Percentiles rank a stretch among this genome's conserved stretches.
Evolutionary conservation across 2,797 vertebrate species (phyloP).

Genomic region (Pangasius djambal): DNA sequence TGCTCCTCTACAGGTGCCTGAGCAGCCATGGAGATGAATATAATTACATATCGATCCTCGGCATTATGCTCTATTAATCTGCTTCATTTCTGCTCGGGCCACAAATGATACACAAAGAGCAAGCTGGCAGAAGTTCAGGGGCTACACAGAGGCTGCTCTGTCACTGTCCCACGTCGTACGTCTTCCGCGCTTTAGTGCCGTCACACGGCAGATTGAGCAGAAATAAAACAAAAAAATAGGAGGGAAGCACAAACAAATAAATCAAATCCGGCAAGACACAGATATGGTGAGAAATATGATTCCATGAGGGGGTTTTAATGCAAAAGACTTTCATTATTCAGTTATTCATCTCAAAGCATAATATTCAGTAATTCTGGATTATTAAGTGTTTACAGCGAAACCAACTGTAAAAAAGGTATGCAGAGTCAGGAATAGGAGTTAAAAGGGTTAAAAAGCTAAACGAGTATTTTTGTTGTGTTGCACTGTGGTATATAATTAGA

Average conservation of each 20-base stretch:
- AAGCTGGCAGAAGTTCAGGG: slow-evolving; percentile 42
- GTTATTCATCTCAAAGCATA: not conserved
- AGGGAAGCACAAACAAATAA: slow-evolving; percentile 26
- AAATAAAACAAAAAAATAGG: slow-evolving; percentile 34
- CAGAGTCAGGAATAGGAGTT: not conserved
- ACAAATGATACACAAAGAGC: slow-evolving; percentile 53
- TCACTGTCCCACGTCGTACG: slow-evolving; percentile 35
- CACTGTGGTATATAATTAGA: slow-evolving; percentile 27
- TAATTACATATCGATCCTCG: slow-evolving; percentile 64
- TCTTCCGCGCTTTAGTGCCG: slow-evolving; percentile 43
- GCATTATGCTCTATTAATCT: slow-evolving; percentile 63
- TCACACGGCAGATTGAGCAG: slow-evolving; percentile 51
- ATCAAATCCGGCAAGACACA: slow-evolving; percentile 32
- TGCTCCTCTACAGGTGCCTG: slow-evolving; percentile 45
- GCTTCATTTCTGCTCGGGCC: slow-evolving; percentile 49
- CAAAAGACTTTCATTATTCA: not conserved
- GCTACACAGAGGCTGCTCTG: slow-evolving; percentile 48
- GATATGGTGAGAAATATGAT: slow-evolving; percentile 20
- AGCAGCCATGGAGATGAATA: slow-evolving; percentile 58
- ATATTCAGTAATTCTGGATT: not conserved
- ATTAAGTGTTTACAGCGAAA: not conserved
- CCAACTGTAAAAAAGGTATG: not conserved
- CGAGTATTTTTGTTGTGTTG: slow-evolving; percentile 22
- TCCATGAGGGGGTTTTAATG: not conserved
- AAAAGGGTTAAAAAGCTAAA: slow-evolving; percentile 4